Base-by-base conservation (phyloP, 2,113 vertebrate species). In the Zosterops hypoxanthus region DNA sequence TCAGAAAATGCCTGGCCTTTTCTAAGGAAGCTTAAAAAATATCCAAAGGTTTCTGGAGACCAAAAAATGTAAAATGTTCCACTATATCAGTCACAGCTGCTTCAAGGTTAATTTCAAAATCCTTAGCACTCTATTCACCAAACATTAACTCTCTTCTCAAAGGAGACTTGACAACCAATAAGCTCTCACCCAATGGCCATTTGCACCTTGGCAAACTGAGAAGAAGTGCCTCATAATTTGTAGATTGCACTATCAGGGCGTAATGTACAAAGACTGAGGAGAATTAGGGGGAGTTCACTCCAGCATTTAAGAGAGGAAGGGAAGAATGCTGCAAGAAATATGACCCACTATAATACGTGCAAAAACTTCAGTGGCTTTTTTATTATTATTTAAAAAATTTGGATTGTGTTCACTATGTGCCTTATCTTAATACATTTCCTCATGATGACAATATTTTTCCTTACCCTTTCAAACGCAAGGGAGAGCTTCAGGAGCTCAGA, bases 371-470 rank as follows among this genome's bases (percentile, higher is more conserved):
- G 12, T 44, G 17, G 3, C 31, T 1, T 14, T 39, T 39, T 39
- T 39, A 11, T 39, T 39, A 11, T 39, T 39, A 11, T 39, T 31
- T 36, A 20, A 33, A 15, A 36, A 25, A 41, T 86, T 83, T 90
- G 76, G 52, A 92, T 66, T 9, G 24, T 72, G 34, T 50, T 83
- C 34, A 7, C 9, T 25, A 7, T 42, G n/a, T 0, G 0, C 10
- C 41, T 85, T 84, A 89, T 85, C 69, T 87, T 92, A 82, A 75
- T 42, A 33, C 39, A 29, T 75, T 92, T 92, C 61, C 61, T 92
- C 2, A 1, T 17, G 10, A 36, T 91, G 77, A 69, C 46, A 56
- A 2, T 49, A 56, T 68, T 80, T 94, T 94, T 73, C 66, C 39
- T 59, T 73, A 61, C 2, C 3, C 18, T 70, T 86, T 82, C 36